Percentiles rank a stretch among this genome's conserved stretches.
Evolutionary conservation across 2,113 vertebrate species (phyloP).

Genomic region (Gobio gobio): DNA sequence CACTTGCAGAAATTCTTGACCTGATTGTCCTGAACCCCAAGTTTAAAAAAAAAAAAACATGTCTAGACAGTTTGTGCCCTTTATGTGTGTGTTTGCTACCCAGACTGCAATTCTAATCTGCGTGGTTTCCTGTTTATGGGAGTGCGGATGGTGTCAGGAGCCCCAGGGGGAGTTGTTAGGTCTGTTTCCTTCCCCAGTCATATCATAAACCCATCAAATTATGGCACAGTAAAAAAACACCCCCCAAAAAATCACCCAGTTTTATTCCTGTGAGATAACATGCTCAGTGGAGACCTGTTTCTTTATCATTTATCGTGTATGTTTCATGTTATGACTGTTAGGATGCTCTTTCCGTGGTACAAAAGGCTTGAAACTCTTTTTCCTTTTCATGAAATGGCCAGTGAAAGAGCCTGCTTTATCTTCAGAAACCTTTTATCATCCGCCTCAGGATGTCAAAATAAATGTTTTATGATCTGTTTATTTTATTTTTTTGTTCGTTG

Average conservation of each 20-base stretch:
- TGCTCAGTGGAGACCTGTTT: constrained; percentile 1
- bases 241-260: too few species aligned
- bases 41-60: constrained; percentile 12
- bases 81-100: neutral
- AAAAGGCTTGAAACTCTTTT: neutral
- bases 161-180: neutral
- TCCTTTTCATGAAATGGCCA: neutral
- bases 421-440: neutral
- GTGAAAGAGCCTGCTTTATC: neutral
- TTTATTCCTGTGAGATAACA: constrained; percentile 3
- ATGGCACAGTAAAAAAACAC: neutral
- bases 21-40: constrained; percentile 37
- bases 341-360: neutral
- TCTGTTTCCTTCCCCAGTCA: constrained; percentile 5
- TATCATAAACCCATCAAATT: constrained; percentile 31
- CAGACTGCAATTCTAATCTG: neutral
- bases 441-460: neutral
- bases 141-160: neutral
- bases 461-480: neutral
- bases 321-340: neutral
- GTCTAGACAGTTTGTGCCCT: constrained; percentile 51
- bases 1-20: constrained; percentile 25
- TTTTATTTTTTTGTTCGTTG: neutral
- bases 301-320: neutral
- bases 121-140: constrained; percentile 8